phyloP scores from a whole-genome alignment of 2,888 invertebrate genomes.

The Drosophila lacicola region DNA sequence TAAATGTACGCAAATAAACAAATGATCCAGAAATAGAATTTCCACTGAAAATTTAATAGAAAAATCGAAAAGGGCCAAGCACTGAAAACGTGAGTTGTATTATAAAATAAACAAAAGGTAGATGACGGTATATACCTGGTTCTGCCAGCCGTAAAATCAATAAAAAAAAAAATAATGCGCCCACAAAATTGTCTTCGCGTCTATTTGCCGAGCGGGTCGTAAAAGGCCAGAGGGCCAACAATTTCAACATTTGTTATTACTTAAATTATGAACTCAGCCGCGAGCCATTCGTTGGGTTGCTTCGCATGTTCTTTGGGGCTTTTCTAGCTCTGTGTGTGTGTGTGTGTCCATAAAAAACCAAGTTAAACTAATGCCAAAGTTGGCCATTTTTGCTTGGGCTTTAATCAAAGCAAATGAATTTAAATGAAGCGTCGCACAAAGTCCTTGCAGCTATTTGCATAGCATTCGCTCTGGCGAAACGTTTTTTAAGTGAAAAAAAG shows the following conservation, averaged over 20 bases:
- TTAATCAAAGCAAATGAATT: constrained; percentile 80
- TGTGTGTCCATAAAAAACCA: constrained; percentile 39
- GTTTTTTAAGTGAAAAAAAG: constrained; percentile 75
- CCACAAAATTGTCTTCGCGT: constrained; percentile 54
- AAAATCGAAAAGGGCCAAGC: constrained; percentile 48
- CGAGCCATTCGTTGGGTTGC: constrained; percentile 21
- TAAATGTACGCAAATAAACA: constrained; percentile 70
- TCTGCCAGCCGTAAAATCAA: constrained; percentile 48
- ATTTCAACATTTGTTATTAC: constrained; percentile 53
- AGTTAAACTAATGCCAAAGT: constrained; percentile 42
- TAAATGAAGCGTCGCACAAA: constrained; percentile 74
- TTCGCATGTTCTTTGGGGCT: constrained; percentile 7
- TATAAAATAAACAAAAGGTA: constrained; percentile 43
- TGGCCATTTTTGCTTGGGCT: constrained; percentile 52
- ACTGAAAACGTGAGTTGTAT: constrained; percentile 62
- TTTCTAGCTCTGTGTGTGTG: neutral
- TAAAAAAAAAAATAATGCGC: constrained; percentile 45
- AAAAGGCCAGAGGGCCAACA: constrained; percentile 23
- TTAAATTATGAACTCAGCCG: constrained; percentile 65
- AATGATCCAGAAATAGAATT: constrained; percentile 66
- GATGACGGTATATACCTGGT: constrained; percentile 8
- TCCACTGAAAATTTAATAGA: constrained; percentile 55
- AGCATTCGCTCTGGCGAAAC: constrained; percentile 66
- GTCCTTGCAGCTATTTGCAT: constrained; percentile 77
- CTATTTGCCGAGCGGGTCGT: constrained; percentile 26